A percentile compares a stretch with the other conserved stretches of the same genome.
These are phyloP conservation scores for Hippocampus abdominalis DNA, from an alignment of 2,113 vertebrate species.

Conservation along the genomic window DNA sequence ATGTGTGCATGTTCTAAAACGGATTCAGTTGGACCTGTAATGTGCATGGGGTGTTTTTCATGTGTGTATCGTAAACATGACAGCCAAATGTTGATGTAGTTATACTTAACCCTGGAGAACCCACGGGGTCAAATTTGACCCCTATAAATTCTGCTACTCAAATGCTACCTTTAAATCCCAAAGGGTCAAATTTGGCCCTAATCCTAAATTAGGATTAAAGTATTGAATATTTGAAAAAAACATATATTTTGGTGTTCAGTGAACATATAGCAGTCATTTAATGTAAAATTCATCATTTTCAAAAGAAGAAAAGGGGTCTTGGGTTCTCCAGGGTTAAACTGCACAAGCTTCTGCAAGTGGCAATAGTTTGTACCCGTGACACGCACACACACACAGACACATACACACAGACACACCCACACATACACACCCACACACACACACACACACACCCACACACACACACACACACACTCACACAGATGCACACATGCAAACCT, in stretches of 20 bases:
- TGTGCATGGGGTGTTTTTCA: background rate
- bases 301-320: too few species aligned
- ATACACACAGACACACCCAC: background rate
- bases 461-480: slow-evolving; percentile 2
- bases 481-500: slow-evolving; percentile 7
- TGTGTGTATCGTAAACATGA: slow-evolving; percentile 42
- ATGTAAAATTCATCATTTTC: too few species aligned
- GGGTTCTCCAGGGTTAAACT: too few species aligned
- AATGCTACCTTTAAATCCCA: too few species aligned
- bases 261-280: too few species aligned
- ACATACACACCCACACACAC: background rate
- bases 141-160: too few species aligned
- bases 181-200: too few species aligned
- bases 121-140: too few species aligned
- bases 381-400: background rate
- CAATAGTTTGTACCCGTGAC: slow-evolving; percentile 2
- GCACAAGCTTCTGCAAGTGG: background rate
- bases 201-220: too few species aligned
- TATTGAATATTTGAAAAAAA: too few species aligned
- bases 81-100: slow-evolving; percentile 42
- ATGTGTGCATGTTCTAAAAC: background rate
- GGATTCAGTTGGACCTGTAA: slow-evolving; percentile 1
- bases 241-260: too few species aligned
- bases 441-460: background rate
- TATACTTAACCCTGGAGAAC: too few species aligned